phyloP scores from a whole-genome alignment of 2,797 vertebrate species.

The Vespertilio murinus region DNA sequence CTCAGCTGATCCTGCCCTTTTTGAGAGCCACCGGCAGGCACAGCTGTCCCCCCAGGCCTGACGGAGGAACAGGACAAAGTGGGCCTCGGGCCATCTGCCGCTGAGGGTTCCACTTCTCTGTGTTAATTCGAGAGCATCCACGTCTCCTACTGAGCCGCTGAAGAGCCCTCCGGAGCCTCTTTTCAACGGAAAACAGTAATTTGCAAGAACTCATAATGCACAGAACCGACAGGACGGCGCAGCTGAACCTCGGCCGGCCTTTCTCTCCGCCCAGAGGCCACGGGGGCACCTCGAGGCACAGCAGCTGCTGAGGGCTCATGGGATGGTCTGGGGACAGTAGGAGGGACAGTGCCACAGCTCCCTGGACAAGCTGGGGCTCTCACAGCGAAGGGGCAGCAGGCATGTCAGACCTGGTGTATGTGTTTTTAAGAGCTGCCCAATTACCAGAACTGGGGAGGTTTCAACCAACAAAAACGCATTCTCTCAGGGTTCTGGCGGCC shows the following conservation, averaged over 20 bases:
- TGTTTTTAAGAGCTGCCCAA: background rate
- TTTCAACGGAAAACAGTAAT: constrained; percentile 44
- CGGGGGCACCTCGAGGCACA: rapidly evolving
- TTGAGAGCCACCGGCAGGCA: background rate
- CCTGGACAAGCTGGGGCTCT: background rate
- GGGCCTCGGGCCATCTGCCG: background rate
- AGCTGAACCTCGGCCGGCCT: background rate
- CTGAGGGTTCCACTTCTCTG: background rate
- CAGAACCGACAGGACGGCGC: background rate
- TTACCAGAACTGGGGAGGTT: background rate
- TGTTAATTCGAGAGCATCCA: constrained; percentile 44
- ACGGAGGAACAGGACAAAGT: background rate
- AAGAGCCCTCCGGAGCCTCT: constrained; percentile 41
- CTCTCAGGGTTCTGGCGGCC: background rate
- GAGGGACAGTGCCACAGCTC: background rate
- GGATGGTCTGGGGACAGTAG: background rate
- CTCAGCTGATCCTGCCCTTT: background rate
- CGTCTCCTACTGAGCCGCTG: background rate
- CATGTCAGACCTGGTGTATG: rapidly evolving
- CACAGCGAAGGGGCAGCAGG: background rate
- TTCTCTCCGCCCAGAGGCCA: background rate
- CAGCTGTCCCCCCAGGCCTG: background rate
- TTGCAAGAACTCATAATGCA: background rate
- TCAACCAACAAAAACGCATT: background rate
- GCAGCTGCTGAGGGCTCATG: background rate